Evolutionary conservation across 2,888 invertebrate genomes (phyloP), one percentile per base, ranked within the genome.

Genomic region (Heliconius charithonia): DNA sequence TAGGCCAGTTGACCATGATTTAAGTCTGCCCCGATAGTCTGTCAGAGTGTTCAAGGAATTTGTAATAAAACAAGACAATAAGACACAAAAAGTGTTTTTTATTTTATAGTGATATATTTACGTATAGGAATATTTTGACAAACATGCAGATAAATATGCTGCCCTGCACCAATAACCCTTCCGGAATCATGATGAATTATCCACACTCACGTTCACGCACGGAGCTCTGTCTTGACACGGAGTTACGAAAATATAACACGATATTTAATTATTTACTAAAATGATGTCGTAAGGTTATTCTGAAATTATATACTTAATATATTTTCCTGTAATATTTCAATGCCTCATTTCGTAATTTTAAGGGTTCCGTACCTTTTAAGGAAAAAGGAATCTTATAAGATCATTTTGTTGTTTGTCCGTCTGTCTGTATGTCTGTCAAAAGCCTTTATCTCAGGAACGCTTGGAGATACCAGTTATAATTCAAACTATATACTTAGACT

Each of bases 181-280:
- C 88, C 88, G 88, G 91, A 93, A 94, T 94, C 93, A 93, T 94
- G 93, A 94, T 94, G 91, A 95, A 94, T 94, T 93, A 95, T 94
- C 93, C 89, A 90, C 93, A 92, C 93, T 93, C 92, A 92, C 92
- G 92, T 89, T 88, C 87, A 83, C 88, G 87, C 88, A 89, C 87
- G 86, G 87, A 89, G 87, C 87, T 85, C 87, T 86, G 85, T 89
- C 86, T 89, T 87, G 85, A 81, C 81, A 70, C 67, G 45, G 81
- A 84, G 67, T 25, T 62, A 29, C 32, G 79, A 85, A 87, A 76
- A 6, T 75, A 73, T 87, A 81, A 71, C 90, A 85, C 82, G 87
- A 76, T 62, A 41, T 79, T 79, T 80, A 69, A 77, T 37, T 65
- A 41, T 73, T 51, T 70, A 67, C 45, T 79, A 63, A 72, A 45